Base-by-base conservation (phyloP, 2,797 vertebrate genomes). In the Pempheris klunzingeri region DNA sequence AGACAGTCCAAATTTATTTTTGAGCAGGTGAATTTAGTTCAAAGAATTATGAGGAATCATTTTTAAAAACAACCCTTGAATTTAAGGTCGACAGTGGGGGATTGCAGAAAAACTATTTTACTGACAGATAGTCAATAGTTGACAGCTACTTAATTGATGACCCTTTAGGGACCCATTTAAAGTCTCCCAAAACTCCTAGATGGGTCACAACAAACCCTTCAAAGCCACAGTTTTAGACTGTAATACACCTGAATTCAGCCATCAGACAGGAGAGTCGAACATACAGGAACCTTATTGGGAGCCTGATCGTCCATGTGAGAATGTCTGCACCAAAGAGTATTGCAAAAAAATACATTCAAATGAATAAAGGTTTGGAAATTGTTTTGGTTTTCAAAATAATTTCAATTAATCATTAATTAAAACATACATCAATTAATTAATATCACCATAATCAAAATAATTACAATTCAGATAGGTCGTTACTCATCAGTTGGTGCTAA, bases 61-160 rank as follows among this genome's bases (percentile, higher is more conserved):
- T 22, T 66, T 62, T 38, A 61, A 22, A 71, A 78, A 71, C 26
- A 78, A 43, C 18, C 34, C 20, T n/a, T 39, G n/a, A 46, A 84
- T 72, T 68, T 65, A 54, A 30, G 17, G 28, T 46, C n/a, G 62
- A 53, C 54, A 9, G n/a, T n/a, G 67, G 22, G 38, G 15, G 28
- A 62, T 52, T 47, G 24, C 46, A 70, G 17, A 11, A 30, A 49
- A 70, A 38, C 41, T n/a, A 74, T 65, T 74, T 77, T 47, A 68
- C 36, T 59, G 71, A 81, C 54, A 39, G 47, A 68, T 76, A 47
- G 43, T 59, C 8, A 22, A 7, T 18, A 46, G 49, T 18, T 74
- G 72, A 79, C 75, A 61, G 67, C 46, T 43, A 44, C 62, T 74
- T 80, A 77, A 73, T 74, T 62, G 24, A n/a, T 65, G 36, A 60